Evolutionary conservation across 2,888 invertebrate genomes (phyloP).

Genomic region (Clanis bilineata): DNA sequence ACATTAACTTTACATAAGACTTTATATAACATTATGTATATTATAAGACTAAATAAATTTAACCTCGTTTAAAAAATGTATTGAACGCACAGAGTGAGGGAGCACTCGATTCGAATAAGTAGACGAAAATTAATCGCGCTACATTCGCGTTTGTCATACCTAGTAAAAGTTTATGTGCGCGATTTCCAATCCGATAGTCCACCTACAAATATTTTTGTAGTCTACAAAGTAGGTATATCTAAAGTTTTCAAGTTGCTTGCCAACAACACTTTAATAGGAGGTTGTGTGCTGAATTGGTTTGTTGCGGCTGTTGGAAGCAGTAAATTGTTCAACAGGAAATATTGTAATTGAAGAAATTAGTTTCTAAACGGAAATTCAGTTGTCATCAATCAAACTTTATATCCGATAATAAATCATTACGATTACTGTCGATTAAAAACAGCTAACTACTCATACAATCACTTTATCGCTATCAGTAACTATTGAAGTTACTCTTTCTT

Average conservation of each 20-base stretch:
- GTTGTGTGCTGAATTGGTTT: not conserved
- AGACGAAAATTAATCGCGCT: too few relatives aligned
- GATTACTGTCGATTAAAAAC: not conserved
- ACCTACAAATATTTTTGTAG: not conserved
- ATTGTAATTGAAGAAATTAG: not conserved
- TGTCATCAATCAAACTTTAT: not conserved
- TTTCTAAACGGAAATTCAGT: not conserved
- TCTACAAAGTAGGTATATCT: not conserved
- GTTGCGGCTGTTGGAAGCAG: too few relatives aligned
- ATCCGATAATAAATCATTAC: not conserved
- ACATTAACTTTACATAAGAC: conserved; percentile 9
- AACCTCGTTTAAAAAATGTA: conserved; percentile 12
- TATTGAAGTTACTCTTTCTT: not conserved
- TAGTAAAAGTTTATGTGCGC: not conserved
- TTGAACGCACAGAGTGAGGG: too few relatives aligned
- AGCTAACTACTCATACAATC: not conserved
- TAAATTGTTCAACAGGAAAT: not conserved
- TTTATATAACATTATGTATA: conserved; percentile 14
- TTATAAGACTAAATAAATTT: conserved; percentile 9
- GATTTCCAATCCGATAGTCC: not conserved
- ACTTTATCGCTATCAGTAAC: not conserved
- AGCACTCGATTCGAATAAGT: too few relatives aligned
- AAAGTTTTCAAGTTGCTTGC: not conserved
- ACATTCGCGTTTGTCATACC: not conserved
- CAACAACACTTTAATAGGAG: not conserved